These are phyloP conservation scores for Drosophila tropicalis DNA, from an alignment of 1,140 invertebrate genomes.

Conservation along the genomic window DNA sequence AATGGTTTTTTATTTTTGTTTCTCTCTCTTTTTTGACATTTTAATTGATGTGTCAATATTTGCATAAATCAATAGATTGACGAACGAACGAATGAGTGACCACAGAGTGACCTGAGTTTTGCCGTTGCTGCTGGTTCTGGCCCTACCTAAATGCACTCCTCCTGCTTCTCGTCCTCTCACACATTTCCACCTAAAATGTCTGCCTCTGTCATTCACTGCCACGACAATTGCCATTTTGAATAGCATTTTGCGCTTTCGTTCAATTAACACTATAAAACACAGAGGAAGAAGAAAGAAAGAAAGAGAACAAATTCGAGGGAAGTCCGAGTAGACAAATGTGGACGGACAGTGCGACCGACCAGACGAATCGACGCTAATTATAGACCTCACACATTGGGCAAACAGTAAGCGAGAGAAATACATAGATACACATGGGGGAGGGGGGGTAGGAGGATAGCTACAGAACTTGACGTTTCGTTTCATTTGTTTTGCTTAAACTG, in stretches of 20 bases:
- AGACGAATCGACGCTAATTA: slow-evolving; percentile 18
- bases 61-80: slow-evolving; percentile 50
- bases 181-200: neutral
- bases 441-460: neutral
- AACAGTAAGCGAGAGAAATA: slow-evolving; percentile 15
- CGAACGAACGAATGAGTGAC: slow-evolving; percentile 10
- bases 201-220: slow-evolving; percentile 1
- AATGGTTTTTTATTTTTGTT: slow-evolving; percentile 10
- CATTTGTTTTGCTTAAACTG: slow-evolving; percentile 36
- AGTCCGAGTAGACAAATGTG: neutral
- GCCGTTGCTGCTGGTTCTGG: too few species aligned
- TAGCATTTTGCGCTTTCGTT: slow-evolving; percentile 24
- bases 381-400: slow-evolving; percentile 23
- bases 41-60: slow-evolving; percentile 59
- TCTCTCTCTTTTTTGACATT: slow-evolving; percentile 22
- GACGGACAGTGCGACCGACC: neutral
- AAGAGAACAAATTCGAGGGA: neutral
- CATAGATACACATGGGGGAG: neutral
- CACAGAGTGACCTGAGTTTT: slow-evolving; percentile 3
- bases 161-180: neutral
- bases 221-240: slow-evolving; percentile 13
- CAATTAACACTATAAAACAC: slow-evolving; percentile 18
- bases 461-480: slow-evolving; percentile 32
- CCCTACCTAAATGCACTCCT: neutral
- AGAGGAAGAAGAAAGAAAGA: neutral